Evolutionary conservation across 2,888 invertebrate genomes (phyloP).

Genomic region (Aphrophora alni): DNA sequence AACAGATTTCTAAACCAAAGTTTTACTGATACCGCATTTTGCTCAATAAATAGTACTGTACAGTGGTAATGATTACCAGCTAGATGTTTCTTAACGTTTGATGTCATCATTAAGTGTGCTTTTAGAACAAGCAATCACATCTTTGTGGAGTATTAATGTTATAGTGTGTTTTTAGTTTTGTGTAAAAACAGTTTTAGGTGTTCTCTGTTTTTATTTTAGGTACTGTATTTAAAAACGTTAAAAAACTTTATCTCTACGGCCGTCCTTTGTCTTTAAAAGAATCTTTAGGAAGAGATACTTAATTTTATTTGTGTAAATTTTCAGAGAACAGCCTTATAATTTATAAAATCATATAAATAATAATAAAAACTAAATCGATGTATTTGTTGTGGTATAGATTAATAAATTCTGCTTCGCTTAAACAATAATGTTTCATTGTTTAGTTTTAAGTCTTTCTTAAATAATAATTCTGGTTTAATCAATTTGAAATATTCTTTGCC

Average conservation of each 20-base stretch:
- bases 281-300: not conserved
- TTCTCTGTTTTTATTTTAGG: not conserved
- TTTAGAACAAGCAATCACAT: not conserved
- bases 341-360: not conserved
- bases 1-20: conserved; percentile 25
- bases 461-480: too few relatives aligned
- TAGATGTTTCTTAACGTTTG: not conserved
- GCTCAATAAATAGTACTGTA: conserved; percentile 27
- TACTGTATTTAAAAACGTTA: too few relatives aligned
- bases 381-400: not conserved
- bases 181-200: not conserved
- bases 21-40: conserved; percentile 31
- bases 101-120: not conserved
- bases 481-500: too few relatives aligned
- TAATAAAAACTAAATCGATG: not conserved
- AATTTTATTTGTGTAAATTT: not conserved
- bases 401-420: not conserved
- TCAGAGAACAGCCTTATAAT: not conserved
- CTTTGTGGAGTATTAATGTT: not conserved
- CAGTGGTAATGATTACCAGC: not conserved
- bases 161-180: not conserved
- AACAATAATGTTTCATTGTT: too few relatives aligned
- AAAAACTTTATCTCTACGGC: not conserved
- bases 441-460: too few relatives aligned
- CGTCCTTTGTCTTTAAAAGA: not conserved